Percentiles rank a stretch among this genome's conserved stretches.
phyloP scores from a whole-genome alignment of 1,140 invertebrate species.

The Drosophila ficusphila region DNA sequence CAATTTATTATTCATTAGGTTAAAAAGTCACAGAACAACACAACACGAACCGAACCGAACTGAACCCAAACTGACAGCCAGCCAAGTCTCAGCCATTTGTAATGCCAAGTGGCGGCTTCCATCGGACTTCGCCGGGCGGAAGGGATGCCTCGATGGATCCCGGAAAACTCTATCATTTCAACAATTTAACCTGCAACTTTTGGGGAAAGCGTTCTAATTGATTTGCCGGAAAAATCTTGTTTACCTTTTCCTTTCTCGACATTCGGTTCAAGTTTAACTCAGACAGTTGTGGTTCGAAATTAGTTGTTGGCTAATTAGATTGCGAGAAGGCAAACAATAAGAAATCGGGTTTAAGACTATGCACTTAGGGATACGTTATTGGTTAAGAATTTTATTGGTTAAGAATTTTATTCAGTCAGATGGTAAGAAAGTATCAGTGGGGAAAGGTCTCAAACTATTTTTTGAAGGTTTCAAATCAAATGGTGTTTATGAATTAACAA shows the following conservation, averaged over 20 bases:
- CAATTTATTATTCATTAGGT: slow-evolving; percentile 82
- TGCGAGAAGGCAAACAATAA: not conserved
- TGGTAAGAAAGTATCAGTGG: too few species aligned
- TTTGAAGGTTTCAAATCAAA: too few species aligned
- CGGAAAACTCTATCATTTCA: slow-evolving; percentile 23
- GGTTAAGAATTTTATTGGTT: not conserved
- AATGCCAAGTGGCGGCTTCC: slow-evolving; percentile 40
- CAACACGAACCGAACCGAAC: slow-evolving; percentile 55
- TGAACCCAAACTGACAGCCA: slow-evolving; percentile 70
- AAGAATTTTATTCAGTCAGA: too few species aligned
- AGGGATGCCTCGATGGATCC: slow-evolving; percentile 26
- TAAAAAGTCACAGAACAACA: slow-evolving; percentile 69
- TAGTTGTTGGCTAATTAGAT: slow-evolving; percentile 32
- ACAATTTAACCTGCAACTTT: slow-evolving; percentile 46
- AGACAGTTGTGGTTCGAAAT: slow-evolving; percentile 18
- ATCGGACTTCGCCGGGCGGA: not conserved
- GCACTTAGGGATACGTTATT: not conserved
- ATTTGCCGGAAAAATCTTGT: slow-evolving; percentile 51
- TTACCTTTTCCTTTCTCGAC: slow-evolving; percentile 20
- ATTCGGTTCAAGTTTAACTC: slow-evolving; percentile 35
- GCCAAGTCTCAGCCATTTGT: slow-evolving; percentile 67
- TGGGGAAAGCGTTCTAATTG: slow-evolving; percentile 60
- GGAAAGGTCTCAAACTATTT: too few species aligned
- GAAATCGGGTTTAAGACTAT: not conserved
- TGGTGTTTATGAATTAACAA: too few species aligned